A percentile compares a stretch with the other conserved stretches of the same genome.
Conservation (phyloP, 2,113 vertebrate species). For the Melanerpes formicivorus region DNA sequence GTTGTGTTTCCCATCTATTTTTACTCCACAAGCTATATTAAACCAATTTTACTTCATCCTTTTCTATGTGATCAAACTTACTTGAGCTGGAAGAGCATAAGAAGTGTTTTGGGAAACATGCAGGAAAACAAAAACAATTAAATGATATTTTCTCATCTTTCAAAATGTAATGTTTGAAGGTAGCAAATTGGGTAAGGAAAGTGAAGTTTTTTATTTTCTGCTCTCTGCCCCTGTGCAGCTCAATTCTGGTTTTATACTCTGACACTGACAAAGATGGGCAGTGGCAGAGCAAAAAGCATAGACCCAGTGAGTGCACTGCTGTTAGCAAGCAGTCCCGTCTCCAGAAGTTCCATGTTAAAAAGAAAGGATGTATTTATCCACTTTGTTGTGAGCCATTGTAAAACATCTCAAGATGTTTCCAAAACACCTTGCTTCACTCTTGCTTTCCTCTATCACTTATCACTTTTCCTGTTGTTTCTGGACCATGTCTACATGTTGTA, state of each 20-base stretch:
- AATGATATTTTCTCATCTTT: neutral
- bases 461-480: neutral
- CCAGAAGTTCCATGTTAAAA: neutral
- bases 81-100: neutral
- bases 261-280: neutral
- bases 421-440: neutral
- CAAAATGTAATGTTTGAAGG: neutral
- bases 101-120: neutral
- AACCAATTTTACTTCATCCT: neutral
- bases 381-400: neutral
- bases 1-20: neutral
- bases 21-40: neutral
- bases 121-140: neutral
- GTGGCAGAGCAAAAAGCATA: neutral
- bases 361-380: neutral
- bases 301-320: rapidly evolving
- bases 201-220: neutral
- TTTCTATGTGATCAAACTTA: neutral
- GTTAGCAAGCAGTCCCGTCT: neutral
- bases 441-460: neutral
- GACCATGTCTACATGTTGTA: neutral
- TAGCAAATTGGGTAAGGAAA: neutral
- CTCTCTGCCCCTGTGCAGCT: neutral
- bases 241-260: neutral
- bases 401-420: neutral